Evolutionary conservation across 2,113 vertebrate species (phyloP).

Genomic region (Rattus rattus): DNA sequence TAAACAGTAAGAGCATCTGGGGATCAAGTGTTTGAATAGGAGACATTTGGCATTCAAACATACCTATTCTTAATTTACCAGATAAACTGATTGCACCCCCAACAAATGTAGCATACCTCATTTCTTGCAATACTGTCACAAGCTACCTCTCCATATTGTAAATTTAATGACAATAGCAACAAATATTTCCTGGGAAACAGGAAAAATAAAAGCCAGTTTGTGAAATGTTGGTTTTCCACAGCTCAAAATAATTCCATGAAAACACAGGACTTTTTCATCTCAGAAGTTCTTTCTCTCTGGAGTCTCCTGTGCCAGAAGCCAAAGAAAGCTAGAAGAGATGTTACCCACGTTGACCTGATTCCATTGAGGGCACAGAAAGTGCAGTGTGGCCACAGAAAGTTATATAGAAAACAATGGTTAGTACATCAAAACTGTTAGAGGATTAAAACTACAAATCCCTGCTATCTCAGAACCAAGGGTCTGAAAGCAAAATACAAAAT

Average conservation of each 20-base stretch:
- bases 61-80: not conserved
- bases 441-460: not conserved
- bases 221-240: not conserved
- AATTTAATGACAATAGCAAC: not conserved
- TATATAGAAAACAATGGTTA: not conserved
- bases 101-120: not conserved
- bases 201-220: not conserved
- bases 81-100: not conserved
- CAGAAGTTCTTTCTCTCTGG: not conserved
- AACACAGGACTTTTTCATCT: not conserved
- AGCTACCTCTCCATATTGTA: not conserved
- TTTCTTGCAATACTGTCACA: not conserved
- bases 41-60: not conserved
- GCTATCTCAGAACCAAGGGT: rapidly evolving
- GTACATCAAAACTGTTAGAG: not conserved
- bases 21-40: not conserved
- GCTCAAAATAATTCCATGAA: not conserved
- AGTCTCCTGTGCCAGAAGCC: not conserved
- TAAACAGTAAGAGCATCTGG: not conserved
- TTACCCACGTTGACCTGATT: not conserved
- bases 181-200: not conserved
- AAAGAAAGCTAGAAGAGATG: not conserved
- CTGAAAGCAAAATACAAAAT: not conserved
- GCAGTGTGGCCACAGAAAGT: not conserved
- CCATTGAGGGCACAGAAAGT: not conserved